phyloP scores from a whole-genome alignment of 64 coral and sea anemone genomes.

The Montipora sp. region DNA sequence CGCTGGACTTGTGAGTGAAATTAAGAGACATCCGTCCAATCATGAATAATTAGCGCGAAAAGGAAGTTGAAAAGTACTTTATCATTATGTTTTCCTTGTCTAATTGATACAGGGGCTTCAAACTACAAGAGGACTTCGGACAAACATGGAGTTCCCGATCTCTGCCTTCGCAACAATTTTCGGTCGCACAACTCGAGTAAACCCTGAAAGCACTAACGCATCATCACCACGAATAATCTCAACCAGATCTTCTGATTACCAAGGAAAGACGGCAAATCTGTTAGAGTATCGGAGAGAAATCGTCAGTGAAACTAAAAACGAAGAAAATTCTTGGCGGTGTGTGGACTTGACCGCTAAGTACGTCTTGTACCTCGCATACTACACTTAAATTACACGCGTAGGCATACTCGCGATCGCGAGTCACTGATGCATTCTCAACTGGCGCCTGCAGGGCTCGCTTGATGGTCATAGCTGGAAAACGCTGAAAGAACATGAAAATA shows the following conservation, averaged over 20 bases:
- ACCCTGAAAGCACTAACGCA: conserved; percentile 28
- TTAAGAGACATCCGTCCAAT: too few relatives aligned
- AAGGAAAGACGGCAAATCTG: conserved; percentile 59
- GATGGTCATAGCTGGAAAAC: conserved; percentile 70
- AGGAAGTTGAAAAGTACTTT: neutral
- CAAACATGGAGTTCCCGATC: conserved; percentile 62
- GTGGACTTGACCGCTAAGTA: conserved; percentile 73
- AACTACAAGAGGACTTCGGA: conserved; percentile 83
- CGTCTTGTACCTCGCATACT: conserved; percentile 63
- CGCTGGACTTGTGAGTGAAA: too few relatives aligned
- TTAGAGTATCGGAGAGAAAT: conserved; percentile 71
- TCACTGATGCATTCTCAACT: conserved; percentile 77
- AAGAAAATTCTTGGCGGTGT: conserved; percentile 83
- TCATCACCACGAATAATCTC: conserved; percentile 52
- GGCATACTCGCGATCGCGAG: conserved; percentile 1
- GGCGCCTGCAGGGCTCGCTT: conserved; percentile 75
- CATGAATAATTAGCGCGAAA: too few relatives aligned
- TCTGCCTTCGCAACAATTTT: conserved; percentile 79
- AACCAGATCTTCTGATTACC: conserved; percentile 65
- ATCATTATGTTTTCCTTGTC: neutral
- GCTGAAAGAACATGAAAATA: conserved; percentile 70
- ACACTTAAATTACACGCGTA: too few relatives aligned
- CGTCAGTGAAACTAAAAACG: conserved; percentile 73
- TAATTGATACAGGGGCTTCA: conserved; percentile 58
- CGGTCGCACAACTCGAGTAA: conserved; percentile 65